Evolutionary conservation across 2,888 invertebrate species (phyloP).

Genomic region (Theristus sp.): DNA sequence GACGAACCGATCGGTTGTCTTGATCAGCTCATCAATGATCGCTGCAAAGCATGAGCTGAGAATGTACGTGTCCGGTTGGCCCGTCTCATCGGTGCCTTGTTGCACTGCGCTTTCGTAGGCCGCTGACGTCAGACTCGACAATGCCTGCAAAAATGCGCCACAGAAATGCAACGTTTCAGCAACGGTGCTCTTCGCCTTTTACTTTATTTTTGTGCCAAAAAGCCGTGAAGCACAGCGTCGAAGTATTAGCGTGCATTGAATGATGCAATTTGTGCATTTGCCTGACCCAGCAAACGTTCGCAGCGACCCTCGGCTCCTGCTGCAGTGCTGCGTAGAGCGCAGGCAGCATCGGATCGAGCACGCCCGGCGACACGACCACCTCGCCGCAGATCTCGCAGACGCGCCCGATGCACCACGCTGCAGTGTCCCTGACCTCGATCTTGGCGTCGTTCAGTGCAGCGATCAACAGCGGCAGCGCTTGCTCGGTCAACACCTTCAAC

Average conservation of each 20-base stretch:
- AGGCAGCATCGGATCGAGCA: slow-evolving; percentile 48
- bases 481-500: slow-evolving; percentile 76
- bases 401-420: slow-evolving; percentile 92
- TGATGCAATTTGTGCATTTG: too few relatives aligned
- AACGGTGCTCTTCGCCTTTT: too few relatives aligned
- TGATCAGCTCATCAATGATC: slow-evolving; percentile 70
- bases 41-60: slow-evolving; percentile 80
- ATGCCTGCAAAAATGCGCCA: slow-evolving; percentile 39
- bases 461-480: slow-evolving; percentile 87
- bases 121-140: slow-evolving; percentile 85
- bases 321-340: slow-evolving; percentile 50
- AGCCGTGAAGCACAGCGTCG: too few relatives aligned
- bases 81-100: slow-evolving; percentile 27
- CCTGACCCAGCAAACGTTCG: slow-evolving; percentile 86
- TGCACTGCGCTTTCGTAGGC: slow-evolving; percentile 66
- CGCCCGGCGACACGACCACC: slow-evolving; percentile 63
- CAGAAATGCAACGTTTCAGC: neutral
- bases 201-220: too few relatives aligned
- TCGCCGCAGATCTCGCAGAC: slow-evolving; percentile 67
- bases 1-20: slow-evolving; percentile 75
- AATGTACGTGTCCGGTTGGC: slow-evolving; percentile 64
- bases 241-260: too few relatives aligned
- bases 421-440: slow-evolving; percentile 78
- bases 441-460: slow-evolving; percentile 79
- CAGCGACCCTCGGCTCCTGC: slow-evolving; percentile 84